phyloP scores from a whole-genome alignment of 2,797 vertebrate genomes.

The Melanogrammus aeglefinus region DNA sequence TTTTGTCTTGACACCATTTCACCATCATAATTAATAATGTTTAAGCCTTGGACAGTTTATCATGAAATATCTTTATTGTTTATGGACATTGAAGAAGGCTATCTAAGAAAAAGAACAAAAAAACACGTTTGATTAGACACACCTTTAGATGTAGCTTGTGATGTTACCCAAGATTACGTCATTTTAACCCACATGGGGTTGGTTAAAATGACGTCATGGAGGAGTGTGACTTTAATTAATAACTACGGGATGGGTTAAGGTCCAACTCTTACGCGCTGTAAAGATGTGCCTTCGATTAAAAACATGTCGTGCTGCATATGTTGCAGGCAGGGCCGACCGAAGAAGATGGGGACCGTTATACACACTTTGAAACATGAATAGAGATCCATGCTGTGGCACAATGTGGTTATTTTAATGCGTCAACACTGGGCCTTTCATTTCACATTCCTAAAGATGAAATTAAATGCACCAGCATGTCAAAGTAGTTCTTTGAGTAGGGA shows the following conservation, averaged over 20 bases:
- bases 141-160: not conserved
- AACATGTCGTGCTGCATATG: not conserved
- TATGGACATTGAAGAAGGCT: not conserved
- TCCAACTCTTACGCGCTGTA: not conserved
- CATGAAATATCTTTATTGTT: not conserved
- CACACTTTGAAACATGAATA: not conserved
- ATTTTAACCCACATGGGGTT: too few species aligned
- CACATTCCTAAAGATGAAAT: not conserved
- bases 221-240: not conserved
- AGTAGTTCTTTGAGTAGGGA: not conserved
- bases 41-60: not conserved
- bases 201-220: not conserved
- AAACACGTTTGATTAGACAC: not conserved
- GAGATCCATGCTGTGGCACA: too few species aligned
- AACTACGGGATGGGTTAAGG: not conserved
- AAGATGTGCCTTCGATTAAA: not conserved
- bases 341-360: not conserved
- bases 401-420: not conserved
- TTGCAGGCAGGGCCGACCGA: not conserved
- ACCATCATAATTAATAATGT: not conserved
- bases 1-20: not conserved
- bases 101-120: not conserved
- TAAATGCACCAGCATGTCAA: not conserved
- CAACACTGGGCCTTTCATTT: not conserved
- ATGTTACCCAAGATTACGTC: not conserved